Percentiles rank a stretch among this genome's conserved stretches.
Evolutionary conservation across 2,888 invertebrate genomes (phyloP).

Genomic region (Hypercompe scribonia): DNA sequence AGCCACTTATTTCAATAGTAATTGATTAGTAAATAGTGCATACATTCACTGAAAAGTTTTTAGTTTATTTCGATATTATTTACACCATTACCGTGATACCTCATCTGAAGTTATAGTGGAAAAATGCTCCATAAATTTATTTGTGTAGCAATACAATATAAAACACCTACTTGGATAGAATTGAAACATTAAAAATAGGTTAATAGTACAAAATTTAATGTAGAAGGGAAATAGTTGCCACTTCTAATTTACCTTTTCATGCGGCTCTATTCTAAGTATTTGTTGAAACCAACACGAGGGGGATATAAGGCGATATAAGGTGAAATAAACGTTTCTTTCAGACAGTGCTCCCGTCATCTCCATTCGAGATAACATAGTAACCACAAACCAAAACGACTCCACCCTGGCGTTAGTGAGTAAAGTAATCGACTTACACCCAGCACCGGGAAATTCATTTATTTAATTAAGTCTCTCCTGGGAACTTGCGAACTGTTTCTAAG

Average conservation of each 20-base stretch:
- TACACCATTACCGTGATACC: background rate
- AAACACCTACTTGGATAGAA: too few relatives aligned
- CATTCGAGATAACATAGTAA: conserved; percentile 45
- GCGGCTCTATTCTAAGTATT: background rate
- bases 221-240: background rate
- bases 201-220: too few relatives aligned
- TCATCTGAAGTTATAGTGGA: background rate
- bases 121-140: background rate
- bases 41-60: background rate
- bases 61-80: background rate
- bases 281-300: background rate
- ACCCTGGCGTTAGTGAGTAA: conserved; percentile 51
- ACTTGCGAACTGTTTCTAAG: conserved; percentile 41
- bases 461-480: conserved; percentile 59
- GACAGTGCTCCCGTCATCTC: background rate
- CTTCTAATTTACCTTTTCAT: background rate
- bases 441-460: conserved; percentile 63
- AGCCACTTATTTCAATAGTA: background rate
- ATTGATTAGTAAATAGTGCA: background rate
- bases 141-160: background rate
- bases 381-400: conserved; percentile 33
- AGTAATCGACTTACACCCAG: conserved; percentile 63
- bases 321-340: background rate
- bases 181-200: background rate
- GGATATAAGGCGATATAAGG: background rate